Base-by-base conservation (phyloP, 37 sponge, comb jelly and placozoan genomes). In the Hexactinellida sp. region DNA sequence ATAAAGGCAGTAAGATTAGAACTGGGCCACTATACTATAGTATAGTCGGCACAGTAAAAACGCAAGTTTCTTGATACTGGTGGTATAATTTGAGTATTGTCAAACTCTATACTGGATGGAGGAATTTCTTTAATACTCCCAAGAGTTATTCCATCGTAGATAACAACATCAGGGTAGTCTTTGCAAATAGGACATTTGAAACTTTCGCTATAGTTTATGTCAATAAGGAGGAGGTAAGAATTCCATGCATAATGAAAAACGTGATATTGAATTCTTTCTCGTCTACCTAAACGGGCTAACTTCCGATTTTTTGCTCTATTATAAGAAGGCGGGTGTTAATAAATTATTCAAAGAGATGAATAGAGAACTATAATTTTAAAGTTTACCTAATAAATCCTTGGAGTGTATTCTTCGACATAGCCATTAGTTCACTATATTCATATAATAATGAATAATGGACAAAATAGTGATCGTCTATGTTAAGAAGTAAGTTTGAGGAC, bases 231-330 rank as follows among this genome's bases (percentile, higher is more conserved):
- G 30, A 63, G 76, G 13, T 63, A 63, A 63, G 76, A 7, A n/a
- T 63, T 63, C 76, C 76, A 32, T 32, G 76, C 76, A 32, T 23
- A 23, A 63, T 63, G 76, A 28, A 63, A 63, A 63, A 63, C 30
- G 34, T 63, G 76, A n/a, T 63, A 63, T 21, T 63, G 76, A 21
- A 63, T 63, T n/a, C 13, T 63, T 28, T n/a, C 76, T 3, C 5
- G 34, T 63, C 76, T 63, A 23, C 76, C 76, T 63, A 63, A 63
- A n/a, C 34, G 76, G 3, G 5, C 5, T 63, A 63, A 23, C 76
- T 63, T 63, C 76, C 76, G 76, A 63, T 63, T 63, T 23, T 63
- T 63, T 63, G 76, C 76, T 63, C 76, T 63, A 63, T 21, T 25
- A 63, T 21, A 25, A 28, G 5, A 63, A 25, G 30, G n/a, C n/a